Base-by-base conservation (phyloP, 2,797 vertebrate species). In the Atherinosoma microstoma region DNA sequence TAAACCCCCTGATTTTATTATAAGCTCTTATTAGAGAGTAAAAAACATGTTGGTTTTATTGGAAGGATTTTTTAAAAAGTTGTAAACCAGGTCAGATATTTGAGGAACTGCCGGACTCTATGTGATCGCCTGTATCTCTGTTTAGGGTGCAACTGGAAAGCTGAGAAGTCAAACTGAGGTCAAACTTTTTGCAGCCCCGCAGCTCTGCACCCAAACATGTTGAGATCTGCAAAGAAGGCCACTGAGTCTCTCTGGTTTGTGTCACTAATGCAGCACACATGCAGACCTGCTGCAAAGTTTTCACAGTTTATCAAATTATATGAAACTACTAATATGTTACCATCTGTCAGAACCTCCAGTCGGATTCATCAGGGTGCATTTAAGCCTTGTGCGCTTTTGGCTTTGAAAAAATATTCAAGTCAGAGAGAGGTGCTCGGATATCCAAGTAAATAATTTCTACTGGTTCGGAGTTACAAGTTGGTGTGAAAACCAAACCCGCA, bases 91-190 rank as follows among this genome's bases (percentile, higher is more conserved):
- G 57, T 71, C 24, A 58, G 30, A 65, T 35, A 42, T 57, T 58
- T 79, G 65, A 45, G 47, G 45, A 40, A 5, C 10, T 35, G 70
- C 16, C 60, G 9, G 32, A 11, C 54, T 40, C 47, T 67, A 20
- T 68, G 70, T 40, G 76, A 64, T 76, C 63, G 53, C 42, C 66
- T 68, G 38, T 38, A 35, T 72, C 63, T 67, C 76, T 79, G 66
- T 75, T 70, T 56, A 30, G 83, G 84, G 81, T 90, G 76, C 84
- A 88, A 89, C 88, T 78, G 89, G 86, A 90, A 92, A 85, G 76
- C 88, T 66, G 87, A 90, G 89, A 91, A 95, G 95, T 95, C 95
- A 96, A 92, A 85, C 92, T 88, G 93, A 92, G 96, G 96, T 96
- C 96, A 96, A 89, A 82, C 75, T 82, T 91, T 84, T 76, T 76